Conservation (phyloP, 2,888 invertebrate species). For the Acleris sparsana region DNA sequence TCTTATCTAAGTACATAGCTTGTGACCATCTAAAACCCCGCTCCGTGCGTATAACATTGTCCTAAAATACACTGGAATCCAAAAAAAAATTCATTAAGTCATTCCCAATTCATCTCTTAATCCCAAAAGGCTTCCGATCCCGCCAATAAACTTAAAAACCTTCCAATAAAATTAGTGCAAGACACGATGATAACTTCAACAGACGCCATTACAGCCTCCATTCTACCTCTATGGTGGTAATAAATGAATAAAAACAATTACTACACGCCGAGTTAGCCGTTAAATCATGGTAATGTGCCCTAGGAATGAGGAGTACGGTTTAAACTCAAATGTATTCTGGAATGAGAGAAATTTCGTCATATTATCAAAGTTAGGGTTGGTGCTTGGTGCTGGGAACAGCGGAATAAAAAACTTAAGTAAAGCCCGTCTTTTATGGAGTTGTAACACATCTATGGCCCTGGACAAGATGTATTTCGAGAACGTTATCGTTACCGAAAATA, state of each 20-base stretch:
- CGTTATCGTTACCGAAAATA: too few relatives aligned
- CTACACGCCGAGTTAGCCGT: constrained; percentile 32
- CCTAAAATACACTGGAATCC: too few relatives aligned
- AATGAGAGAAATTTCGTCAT: constrained; percentile 43
- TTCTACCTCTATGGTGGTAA: constrained; percentile 63
- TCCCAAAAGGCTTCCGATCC: constrained; percentile 51
- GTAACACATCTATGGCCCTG: too few relatives aligned
- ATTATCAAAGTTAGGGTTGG: constrained; percentile 43
- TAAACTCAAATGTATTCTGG: constrained; percentile 41
- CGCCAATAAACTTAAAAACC: constrained; percentile 64
- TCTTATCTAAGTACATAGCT: too few relatives aligned
- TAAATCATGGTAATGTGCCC: constrained; percentile 33
- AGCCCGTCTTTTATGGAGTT: too few relatives aligned
- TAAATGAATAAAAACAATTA: constrained; percentile 81
- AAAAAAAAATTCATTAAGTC: neutral
- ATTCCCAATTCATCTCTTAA: constrained; percentile 23
- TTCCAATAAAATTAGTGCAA: constrained; percentile 72
- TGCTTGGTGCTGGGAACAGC: constrained; percentile 46
- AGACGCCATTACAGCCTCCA: constrained; percentile 68
- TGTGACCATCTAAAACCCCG: too few relatives aligned
- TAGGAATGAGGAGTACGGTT: constrained; percentile 41
- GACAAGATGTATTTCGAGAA: too few relatives aligned
- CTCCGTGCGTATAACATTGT: too few relatives aligned
- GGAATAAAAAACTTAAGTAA: constrained; percentile 5
- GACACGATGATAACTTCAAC: constrained; percentile 67